Conservation (phyloP, 1,140 invertebrate genomes). For the Calliopsis andreniformis region DNA sequence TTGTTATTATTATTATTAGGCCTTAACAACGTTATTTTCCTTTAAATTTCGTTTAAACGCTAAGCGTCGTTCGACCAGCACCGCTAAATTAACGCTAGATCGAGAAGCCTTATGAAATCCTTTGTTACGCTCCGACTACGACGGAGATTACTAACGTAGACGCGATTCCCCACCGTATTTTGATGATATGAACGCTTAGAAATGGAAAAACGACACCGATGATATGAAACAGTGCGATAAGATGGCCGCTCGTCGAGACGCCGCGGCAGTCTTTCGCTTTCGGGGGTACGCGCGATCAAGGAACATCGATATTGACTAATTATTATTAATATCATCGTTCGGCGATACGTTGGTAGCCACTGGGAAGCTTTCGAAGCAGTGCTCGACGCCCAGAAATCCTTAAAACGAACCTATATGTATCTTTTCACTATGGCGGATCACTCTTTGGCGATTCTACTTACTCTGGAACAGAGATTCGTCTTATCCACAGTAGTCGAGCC, state of each 20-base stretch:
- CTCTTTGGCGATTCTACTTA: neutral
- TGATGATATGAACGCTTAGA: slow-evolving; percentile 76
- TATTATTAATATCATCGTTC: slow-evolving; percentile 25
- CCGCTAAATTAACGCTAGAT: slow-evolving; percentile 49
- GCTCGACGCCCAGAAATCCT: neutral
- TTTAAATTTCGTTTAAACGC: slow-evolving; percentile 70
- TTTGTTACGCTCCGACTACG: slow-evolving; percentile 62
- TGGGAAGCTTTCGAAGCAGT: neutral
- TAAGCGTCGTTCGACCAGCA: slow-evolving; percentile 59
- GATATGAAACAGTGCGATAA: slow-evolving; percentile 73
- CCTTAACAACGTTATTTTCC: slow-evolving; percentile 73
- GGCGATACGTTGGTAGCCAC: slow-evolving; percentile 2
- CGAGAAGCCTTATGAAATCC: slow-evolving; percentile 66
- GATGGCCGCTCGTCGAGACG: slow-evolving; percentile 55
- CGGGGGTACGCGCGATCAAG: neutral
- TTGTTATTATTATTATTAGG: slow-evolving; percentile 67
- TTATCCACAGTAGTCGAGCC: neutral
- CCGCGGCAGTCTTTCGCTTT: neutral
- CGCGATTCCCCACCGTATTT: slow-evolving; percentile 24
- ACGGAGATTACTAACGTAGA: slow-evolving; percentile 23
- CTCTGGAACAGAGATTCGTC: neutral
- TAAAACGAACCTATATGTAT: neutral
- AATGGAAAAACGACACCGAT: slow-evolving; percentile 70
- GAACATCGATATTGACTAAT: slow-evolving; percentile 43
- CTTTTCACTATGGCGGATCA: too few relatives aligned